Evolutionary conservation across 2,888 invertebrate genomes (phyloP).

Genomic region (Thecocarcelia acutangulata): DNA sequence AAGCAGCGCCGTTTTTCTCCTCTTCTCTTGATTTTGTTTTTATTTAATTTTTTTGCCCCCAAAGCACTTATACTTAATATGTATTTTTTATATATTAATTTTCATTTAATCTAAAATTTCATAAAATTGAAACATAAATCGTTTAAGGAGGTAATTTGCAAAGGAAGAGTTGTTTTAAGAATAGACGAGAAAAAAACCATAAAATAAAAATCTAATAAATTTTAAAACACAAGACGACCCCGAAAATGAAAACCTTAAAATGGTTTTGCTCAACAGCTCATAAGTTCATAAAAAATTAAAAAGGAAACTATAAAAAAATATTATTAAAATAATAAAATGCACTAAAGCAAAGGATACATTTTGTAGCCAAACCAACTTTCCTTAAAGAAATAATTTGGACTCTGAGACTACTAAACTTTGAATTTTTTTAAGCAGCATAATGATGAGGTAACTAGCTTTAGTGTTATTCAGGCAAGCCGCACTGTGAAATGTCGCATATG

Average conservation of each 20-base stretch:
- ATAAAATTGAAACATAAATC: conserved; percentile 63
- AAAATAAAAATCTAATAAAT: no score
- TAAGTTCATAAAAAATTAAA: background rate
- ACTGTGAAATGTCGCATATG: no score
- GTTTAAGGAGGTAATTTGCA: conserved; percentile 46
- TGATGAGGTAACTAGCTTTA: background rate
- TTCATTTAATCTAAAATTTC: conserved; percentile 61
- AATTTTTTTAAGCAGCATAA: no score
- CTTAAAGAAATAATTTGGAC: conserved; percentile 48
- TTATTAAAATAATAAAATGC: conserved; percentile 46
- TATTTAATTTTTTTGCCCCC: no score
- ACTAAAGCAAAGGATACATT: conserved; percentile 38
- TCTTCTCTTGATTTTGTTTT: background rate
- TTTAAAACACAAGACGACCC: no score
- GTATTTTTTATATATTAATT: conserved; percentile 60
- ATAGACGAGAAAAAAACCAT: background rate
- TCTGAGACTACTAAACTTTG: conserved; percentile 6
- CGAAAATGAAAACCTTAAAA: conserved; percentile 18
- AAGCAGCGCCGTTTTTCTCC: background rate
- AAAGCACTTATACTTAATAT: background rate
- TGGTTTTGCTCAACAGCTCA: conserved; percentile 21
- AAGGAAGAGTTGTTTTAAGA: background rate
- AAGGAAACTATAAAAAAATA: conserved; percentile 19
- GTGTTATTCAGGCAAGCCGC: no score
- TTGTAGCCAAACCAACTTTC: conserved; percentile 56